Conservation (phyloP, 2,888 invertebrate species). For the Congeria kusceri region DNA sequence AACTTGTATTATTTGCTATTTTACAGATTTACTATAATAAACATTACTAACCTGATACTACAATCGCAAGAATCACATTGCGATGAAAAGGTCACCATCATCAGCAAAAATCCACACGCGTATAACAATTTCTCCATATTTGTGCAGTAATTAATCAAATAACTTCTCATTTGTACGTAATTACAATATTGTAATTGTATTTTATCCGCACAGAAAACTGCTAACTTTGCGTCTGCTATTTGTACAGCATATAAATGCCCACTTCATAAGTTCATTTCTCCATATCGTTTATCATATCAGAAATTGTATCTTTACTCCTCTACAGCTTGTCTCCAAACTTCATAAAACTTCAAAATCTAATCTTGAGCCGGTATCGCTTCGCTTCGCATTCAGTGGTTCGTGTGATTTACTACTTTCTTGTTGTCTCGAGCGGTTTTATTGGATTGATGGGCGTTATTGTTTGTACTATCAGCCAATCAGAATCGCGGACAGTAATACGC, state of each 20-base stretch:
- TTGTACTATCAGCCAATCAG: neutral
- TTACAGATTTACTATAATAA: neutral
- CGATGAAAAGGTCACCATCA: slow-evolving; percentile 27
- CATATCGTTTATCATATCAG: neutral
- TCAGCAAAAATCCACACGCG: slow-evolving; percentile 4
- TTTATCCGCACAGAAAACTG: neutral
- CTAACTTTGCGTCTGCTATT: neutral
- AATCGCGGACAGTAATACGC: neutral
- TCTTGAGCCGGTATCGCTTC: slow-evolving; percentile 6
- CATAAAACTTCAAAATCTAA: slow-evolving; percentile 1
- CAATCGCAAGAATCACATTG: slow-evolving; percentile 67
- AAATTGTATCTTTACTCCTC: neutral
- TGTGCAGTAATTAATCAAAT: neutral
- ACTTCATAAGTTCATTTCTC: neutral
- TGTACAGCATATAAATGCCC: neutral
- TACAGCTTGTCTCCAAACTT: neutral
- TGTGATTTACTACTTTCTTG: slow-evolving; percentile 1
- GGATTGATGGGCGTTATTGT: slow-evolving; percentile 3
- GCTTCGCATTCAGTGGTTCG: slow-evolving; percentile 6
- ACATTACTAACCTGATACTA: slow-evolving; percentile 63
- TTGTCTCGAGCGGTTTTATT: slow-evolving; percentile 7
- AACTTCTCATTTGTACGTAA: too few relatives aligned
- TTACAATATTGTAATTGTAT: neutral
- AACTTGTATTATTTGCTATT: neutral
- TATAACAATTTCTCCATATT: neutral